phyloP scores from a whole-genome alignment of 2,113 vertebrate genomes.

The Glaucidium brasilianum region DNA sequence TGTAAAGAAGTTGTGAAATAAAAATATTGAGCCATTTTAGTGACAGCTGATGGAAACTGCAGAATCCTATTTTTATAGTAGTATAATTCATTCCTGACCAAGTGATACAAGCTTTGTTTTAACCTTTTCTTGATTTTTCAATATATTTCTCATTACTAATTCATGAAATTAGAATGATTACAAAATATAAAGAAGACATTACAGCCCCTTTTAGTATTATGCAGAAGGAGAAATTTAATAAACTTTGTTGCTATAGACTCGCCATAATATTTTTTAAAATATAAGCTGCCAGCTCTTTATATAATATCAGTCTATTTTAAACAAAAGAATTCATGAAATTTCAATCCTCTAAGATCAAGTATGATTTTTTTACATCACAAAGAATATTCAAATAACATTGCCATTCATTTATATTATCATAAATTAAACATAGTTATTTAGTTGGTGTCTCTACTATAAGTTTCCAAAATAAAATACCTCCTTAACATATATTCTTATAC shows the following conservation, averaged over 20 bases:
- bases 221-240: neutral
- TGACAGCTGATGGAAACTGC: neutral
- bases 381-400: neutral
- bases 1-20: neutral
- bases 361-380: neutral
- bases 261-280: neutral
- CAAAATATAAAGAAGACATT: neutral
- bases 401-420: neutral
- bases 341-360: neutral
- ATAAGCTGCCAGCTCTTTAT: neutral
- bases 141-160: neutral
- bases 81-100: neutral
- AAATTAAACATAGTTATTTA: neutral
- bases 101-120: neutral
- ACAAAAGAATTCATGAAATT: neutral
- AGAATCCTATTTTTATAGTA: neutral
- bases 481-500: neutral
- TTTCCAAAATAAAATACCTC: neutral
- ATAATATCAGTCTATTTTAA: neutral
- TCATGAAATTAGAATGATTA: neutral
- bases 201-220: neutral
- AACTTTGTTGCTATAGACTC: neutral
- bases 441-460: neutral
- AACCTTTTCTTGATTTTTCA: neutral
- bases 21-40: neutral